Percentiles rank a stretch among this genome's conserved stretches.
These are phyloP conservation scores for Raja brachyura DNA, from an alignment of 2,113 vertebrate species.

Conservation along the genomic window DNA sequence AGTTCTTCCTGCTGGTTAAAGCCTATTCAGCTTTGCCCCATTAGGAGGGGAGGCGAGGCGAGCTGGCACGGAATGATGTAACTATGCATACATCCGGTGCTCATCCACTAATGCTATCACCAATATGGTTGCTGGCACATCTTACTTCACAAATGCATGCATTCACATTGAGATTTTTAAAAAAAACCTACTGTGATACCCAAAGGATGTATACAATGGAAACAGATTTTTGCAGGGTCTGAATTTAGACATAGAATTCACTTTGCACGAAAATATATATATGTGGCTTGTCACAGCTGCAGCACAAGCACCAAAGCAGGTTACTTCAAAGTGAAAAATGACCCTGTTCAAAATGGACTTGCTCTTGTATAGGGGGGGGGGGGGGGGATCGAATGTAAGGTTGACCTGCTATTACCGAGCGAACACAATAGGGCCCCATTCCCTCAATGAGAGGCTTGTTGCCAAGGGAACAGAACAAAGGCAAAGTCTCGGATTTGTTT, in stretches of 20 bases:
- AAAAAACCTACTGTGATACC: too few species aligned
- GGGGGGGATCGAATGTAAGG: not conserved
- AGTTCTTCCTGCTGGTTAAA: too few species aligned
- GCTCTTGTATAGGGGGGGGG: not conserved
- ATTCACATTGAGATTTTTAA: too few species aligned
- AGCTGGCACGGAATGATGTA: too few species aligned
- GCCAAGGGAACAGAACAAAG: slow-evolving; percentile 7
- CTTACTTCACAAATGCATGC: too few species aligned
- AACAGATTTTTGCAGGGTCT: too few species aligned
- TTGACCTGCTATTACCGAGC: not conserved
- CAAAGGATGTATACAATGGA: too few species aligned
- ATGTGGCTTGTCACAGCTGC: not conserved
- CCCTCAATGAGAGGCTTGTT: not conserved
- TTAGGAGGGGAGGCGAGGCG: too few species aligned
- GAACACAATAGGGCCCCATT: not conserved
- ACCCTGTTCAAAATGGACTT: not conserved
- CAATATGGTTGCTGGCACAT: too few species aligned
- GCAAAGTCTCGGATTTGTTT: not conserved
- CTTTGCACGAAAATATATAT: not conserved
- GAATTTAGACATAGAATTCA: not conserved
- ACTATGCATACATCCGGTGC: too few species aligned
- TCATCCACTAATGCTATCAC: too few species aligned
- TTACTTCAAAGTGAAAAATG: not conserved
- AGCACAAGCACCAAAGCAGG: not conserved
- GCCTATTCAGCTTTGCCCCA: too few species aligned